Percentiles rank a stretch among this genome's conserved stretches.
phyloP scores from a whole-genome alignment of 1,140 invertebrate species.

The Calliopsis andreniformis region DNA sequence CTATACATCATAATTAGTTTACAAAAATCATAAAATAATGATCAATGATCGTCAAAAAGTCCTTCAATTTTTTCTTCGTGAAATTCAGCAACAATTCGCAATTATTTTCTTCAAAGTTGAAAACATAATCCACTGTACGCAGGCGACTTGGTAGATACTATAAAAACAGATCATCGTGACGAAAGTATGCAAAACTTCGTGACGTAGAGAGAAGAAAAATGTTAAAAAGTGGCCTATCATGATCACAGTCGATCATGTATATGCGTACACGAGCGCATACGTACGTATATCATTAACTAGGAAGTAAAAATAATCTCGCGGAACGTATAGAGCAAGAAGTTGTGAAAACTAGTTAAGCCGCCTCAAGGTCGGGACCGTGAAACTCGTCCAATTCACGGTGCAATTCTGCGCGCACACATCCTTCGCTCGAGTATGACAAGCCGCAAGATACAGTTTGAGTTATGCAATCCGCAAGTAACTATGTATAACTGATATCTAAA shows the following conservation, averaged over 20 bases:
- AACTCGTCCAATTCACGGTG: constrained; percentile 67
- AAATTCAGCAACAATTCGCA: too few species aligned
- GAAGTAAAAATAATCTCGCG: constrained; percentile 62
- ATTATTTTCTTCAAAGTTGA: too few species aligned
- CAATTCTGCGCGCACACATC: constrained; percentile 61
- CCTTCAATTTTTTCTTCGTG: too few species aligned
- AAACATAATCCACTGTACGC: too few species aligned
- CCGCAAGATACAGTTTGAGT: constrained; percentile 36
- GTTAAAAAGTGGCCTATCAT: constrained; percentile 5
- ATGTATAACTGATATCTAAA: constrained; percentile 11
- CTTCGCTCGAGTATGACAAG: constrained; percentile 47
- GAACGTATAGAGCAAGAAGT: constrained; percentile 59
- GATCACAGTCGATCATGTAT: constrained; percentile 19
- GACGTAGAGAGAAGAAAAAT: background rate
- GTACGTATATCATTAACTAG: constrained; percentile 40
- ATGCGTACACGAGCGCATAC: background rate
- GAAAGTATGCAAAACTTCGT: too few species aligned
- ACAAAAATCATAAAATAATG: too few species aligned
- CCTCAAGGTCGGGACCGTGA: constrained; percentile 71
- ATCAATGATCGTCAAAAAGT: too few species aligned
- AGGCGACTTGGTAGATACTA: too few species aligned
- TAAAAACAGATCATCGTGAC: too few species aligned
- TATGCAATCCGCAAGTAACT: constrained; percentile 38
- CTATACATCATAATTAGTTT: too few species aligned
- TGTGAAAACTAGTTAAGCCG: constrained; percentile 68